Evolutionary conservation across 2,113 vertebrate species (phyloP).

Genomic region (Malurus elegans): DNA sequence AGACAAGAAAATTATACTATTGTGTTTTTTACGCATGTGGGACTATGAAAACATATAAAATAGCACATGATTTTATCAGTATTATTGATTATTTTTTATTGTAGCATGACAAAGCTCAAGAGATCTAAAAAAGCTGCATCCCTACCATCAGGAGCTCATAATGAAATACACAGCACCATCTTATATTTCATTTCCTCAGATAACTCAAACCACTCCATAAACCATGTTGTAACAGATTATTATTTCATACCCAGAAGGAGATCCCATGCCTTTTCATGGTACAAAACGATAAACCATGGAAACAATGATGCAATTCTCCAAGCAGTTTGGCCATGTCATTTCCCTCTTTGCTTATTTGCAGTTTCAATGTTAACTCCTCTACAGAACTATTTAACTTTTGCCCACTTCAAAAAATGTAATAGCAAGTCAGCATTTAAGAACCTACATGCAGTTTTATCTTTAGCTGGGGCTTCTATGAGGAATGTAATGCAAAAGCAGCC

Average conservation of each 20-base stretch:
- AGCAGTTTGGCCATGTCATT: background rate
- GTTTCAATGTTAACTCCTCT: background rate
- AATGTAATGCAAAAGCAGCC: background rate
- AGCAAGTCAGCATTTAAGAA: background rate
- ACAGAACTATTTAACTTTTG: background rate
- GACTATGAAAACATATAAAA: background rate
- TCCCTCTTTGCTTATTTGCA: background rate
- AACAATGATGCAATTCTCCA: background rate
- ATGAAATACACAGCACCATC: background rate
- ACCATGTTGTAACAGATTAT: background rate
- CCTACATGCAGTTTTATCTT: background rate
- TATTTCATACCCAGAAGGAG: background rate
- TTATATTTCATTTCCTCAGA: background rate
- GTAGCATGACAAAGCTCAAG: background rate
- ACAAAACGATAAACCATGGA: background rate
- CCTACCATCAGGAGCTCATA: background rate
- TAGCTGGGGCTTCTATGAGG: background rate
- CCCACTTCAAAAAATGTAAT: background rate
- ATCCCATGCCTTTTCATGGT: background rate
- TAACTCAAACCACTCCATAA: background rate
- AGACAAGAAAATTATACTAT: background rate
- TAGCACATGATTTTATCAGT: background rate
- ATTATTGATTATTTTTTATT: background rate
- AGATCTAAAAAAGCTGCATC: background rate
- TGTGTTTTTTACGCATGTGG: background rate